Percentiles rank a stretch among this genome's conserved stretches.
Evolutionary conservation across 2,888 invertebrate genomes (phyloP).

Genomic region (Heliconius erato): DNA sequence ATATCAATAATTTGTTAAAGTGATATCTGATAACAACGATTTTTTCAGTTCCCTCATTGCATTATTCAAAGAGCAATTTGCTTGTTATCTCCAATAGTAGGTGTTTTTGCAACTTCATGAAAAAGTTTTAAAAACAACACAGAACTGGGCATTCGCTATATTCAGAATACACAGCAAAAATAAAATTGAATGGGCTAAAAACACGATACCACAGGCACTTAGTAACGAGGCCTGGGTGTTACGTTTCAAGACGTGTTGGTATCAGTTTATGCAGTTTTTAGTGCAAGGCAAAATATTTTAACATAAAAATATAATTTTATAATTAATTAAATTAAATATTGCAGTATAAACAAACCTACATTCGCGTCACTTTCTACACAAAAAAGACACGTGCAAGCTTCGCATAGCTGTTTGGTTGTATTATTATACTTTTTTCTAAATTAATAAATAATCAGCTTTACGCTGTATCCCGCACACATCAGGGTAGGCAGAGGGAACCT

Average conservation of each 20-base stretch:
- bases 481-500: too few species aligned
- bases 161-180: constrained; percentile 22
- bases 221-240: constrained; percentile 21
- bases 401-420: background rate
- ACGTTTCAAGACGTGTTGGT: constrained; percentile 19
- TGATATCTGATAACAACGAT: background rate
- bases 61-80: background rate
- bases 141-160: background rate
- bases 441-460: too few species aligned
- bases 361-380: too few species aligned
- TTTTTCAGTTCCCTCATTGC: background rate
- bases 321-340: constrained; percentile 1
- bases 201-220: constrained; percentile 26
- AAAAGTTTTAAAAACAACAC: background rate
- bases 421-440: too few species aligned
- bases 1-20: background rate
- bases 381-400: background rate
- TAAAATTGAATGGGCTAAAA: constrained; percentile 34
- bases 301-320: background rate
- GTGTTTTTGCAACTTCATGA: background rate
- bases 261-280: background rate
- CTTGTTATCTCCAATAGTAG: constrained; percentile 2
- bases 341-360: too few species aligned
- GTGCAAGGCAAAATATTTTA: background rate
- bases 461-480: too few species aligned